A percentile compares a stretch with the other conserved stretches of the same genome.
phyloP scores from a whole-genome alignment of 2,797 vertebrate genomes.

The Garrulus glandarius region DNA sequence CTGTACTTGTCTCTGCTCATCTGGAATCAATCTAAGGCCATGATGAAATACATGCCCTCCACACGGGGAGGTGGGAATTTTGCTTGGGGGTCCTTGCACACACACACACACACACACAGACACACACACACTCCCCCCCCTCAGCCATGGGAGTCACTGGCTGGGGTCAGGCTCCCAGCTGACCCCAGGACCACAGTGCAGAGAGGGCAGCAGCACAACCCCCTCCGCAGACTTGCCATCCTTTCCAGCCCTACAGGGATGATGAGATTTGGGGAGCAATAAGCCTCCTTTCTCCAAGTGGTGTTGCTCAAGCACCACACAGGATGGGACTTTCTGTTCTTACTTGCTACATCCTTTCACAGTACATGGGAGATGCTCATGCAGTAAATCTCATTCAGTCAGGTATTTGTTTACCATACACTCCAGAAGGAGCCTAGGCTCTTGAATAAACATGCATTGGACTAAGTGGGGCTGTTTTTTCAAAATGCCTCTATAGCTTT shows the following conservation, averaged over 20 bases:
- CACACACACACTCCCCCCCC: background rate
- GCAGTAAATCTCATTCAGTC: background rate
- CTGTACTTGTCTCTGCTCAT: background rate
- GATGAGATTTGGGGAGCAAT: background rate
- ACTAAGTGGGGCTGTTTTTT: background rate
- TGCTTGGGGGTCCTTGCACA: background rate
- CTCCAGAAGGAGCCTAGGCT: background rate
- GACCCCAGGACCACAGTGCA: background rate
- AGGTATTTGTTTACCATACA: background rate
- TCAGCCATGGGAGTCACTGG: background rate
- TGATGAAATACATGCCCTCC: background rate
- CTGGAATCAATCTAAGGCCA: slow-evolving; percentile 28
- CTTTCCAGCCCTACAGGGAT: background rate
- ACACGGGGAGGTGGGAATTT: background rate
- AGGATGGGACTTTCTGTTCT: background rate
- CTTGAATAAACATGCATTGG: background rate
- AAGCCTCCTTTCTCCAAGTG: background rate
- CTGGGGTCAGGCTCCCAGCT: background rate
- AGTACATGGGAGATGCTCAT: background rate
- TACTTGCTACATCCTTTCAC: background rate
- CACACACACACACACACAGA: background rate
- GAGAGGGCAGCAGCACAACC: background rate
- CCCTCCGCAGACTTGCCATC: background rate
- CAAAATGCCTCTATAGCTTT: background rate
- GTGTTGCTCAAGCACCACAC: background rate